A percentile compares a stretch with the other conserved stretches of the same genome.
Evolutionary conservation across 2,888 invertebrate genomes (phyloP).

Genomic region (Tortrix viridana): DNA sequence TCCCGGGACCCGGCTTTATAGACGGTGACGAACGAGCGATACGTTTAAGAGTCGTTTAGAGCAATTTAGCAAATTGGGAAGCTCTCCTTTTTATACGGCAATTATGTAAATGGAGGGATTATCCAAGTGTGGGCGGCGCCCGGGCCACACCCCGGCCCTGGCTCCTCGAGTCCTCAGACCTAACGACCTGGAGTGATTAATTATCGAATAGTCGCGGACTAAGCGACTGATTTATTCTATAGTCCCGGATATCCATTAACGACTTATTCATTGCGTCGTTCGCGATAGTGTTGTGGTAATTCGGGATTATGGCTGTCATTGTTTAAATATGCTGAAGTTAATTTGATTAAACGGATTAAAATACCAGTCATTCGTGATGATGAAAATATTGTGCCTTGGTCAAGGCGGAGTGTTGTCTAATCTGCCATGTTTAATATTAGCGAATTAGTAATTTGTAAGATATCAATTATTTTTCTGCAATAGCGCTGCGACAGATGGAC

Average conservation of each 20-base stretch:
- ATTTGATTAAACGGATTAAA: background rate
- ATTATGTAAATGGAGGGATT: slow-evolving; percentile 85
- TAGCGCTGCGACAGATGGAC: no score
- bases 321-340: background rate
- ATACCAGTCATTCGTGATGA: no score
- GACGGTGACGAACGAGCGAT: slow-evolving; percentile 56
- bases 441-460: no score
- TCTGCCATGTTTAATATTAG: no score
- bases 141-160: slow-evolving; percentile 76
- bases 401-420: no score
- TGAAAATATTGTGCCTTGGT: no score
- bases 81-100: slow-evolving; percentile 83
- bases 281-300: slow-evolving; percentile 47
- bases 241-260: slow-evolving; percentile 65
- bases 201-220: slow-evolving; percentile 64
- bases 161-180: slow-evolving; percentile 65
- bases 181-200: slow-evolving; percentile 80
- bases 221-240: slow-evolving; percentile 74
- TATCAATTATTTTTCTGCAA: no score
- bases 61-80: slow-evolving; percentile 84
- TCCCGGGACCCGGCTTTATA: slow-evolving; percentile 40
- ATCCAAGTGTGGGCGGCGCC: slow-evolving; percentile 78
- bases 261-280: slow-evolving; percentile 59
- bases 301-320: slow-evolving; percentile 40
- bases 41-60: slow-evolving; percentile 74